These are phyloP conservation scores for Bothrops jararaca DNA, from an alignment of 2,113 vertebrate species.

Conservation along the genomic window DNA sequence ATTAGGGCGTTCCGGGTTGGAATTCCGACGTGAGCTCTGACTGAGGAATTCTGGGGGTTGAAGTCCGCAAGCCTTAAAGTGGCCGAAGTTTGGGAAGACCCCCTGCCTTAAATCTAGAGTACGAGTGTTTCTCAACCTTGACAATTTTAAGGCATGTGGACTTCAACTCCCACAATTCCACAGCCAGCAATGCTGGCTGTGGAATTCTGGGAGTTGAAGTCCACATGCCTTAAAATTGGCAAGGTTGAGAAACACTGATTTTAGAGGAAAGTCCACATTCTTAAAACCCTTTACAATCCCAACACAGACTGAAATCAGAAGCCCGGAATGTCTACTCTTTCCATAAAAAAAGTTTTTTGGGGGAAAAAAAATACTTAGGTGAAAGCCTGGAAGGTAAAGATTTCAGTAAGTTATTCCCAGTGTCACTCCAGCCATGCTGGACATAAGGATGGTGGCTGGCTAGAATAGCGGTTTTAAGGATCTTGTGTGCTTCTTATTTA, in stretches of 20 bases:
- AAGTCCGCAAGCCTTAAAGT: too few relatives aligned
- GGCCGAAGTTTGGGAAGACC: too few relatives aligned
- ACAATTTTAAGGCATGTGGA: too few relatives aligned
- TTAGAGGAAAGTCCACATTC: too few relatives aligned
- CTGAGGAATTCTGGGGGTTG: too few relatives aligned
- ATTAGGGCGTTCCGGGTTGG: background rate
- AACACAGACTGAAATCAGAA: background rate
- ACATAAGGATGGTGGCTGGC: background rate
- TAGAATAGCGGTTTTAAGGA: background rate
- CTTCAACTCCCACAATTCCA: too few relatives aligned
- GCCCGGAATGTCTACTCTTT: background rate
- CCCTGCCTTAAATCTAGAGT: too few relatives aligned
- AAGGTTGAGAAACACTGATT: too few relatives aligned
- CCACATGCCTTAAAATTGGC: background rate
- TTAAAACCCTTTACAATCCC: background rate
- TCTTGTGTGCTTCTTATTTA: background rate
- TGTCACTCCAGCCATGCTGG: background rate
- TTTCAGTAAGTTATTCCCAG: background rate
- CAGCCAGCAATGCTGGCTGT: too few relatives aligned
- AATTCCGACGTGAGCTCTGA: fast-evolving
- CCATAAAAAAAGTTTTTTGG: background rate
- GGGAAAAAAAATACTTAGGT: background rate
- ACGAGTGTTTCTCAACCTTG: too few relatives aligned
- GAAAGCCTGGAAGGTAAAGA: background rate
- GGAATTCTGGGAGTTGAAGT: too few relatives aligned